phyloP scores from a whole-genome alignment of 2,888 invertebrate genomes.

The Cancer borealis region DNA sequence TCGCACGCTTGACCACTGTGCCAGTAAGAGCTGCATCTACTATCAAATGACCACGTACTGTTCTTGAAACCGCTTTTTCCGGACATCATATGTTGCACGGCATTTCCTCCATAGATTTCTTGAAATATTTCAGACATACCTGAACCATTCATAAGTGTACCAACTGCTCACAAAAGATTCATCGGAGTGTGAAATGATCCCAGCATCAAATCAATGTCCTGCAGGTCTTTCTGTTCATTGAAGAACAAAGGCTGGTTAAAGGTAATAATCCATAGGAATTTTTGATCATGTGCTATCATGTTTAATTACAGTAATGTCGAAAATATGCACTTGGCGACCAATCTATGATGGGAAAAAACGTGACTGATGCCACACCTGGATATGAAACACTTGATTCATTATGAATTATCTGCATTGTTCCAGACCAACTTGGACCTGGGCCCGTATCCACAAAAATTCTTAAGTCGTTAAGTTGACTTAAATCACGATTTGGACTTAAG shows the following conservation, averaged over 20 bases:
- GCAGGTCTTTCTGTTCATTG: not conserved
- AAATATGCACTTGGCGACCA: too few species aligned
- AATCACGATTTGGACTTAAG: too few species aligned
- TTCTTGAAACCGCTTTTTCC: slow-evolving; percentile 39
- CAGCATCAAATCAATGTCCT: not conserved
- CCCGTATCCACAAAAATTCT: too few species aligned
- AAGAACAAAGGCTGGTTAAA: slow-evolving; percentile 59
- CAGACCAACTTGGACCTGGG: too few species aligned
- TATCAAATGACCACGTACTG: slow-evolving; percentile 31
- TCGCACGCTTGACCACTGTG: not conserved
- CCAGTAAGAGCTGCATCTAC: slow-evolving; percentile 38
- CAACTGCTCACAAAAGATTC: slow-evolving; percentile 33
- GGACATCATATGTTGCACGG: slow-evolving; percentile 44
- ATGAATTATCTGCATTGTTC: too few species aligned
- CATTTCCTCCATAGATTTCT: slow-evolving; percentile 46
- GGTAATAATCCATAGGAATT: slow-evolving; percentile 20
- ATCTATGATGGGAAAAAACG: too few species aligned
- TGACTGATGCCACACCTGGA: too few species aligned
- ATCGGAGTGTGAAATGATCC: not conserved
- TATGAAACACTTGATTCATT: too few species aligned
- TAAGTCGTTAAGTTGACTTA: too few species aligned
- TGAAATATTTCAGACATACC: slow-evolving; percentile 32
- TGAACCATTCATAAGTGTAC: slow-evolving; percentile 40
- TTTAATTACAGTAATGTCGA: too few species aligned
- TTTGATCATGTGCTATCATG: too few species aligned